Conservation (phyloP, 2,797 vertebrate species). For the Poeciliopsis infans region DNA sequence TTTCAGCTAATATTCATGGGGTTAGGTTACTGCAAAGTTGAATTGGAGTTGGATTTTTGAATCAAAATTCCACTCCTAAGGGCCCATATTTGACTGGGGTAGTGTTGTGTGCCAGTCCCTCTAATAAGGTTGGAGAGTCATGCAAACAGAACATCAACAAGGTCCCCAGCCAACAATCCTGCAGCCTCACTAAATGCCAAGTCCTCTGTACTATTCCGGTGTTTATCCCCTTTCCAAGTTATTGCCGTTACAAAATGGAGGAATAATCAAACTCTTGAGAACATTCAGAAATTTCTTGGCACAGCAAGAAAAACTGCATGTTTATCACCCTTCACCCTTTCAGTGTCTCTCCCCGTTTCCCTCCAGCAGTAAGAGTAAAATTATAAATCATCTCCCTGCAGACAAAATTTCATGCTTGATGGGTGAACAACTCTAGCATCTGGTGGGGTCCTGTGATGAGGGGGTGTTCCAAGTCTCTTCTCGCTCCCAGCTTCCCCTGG, state of each 20-base stretch:
- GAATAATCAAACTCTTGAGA: constrained; percentile 66
- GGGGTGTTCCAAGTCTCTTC: constrained; percentile 62
- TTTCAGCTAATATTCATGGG: neutral
- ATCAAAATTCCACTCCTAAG: constrained; percentile 1
- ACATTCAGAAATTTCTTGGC: constrained; percentile 66
- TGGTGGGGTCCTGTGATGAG: constrained; percentile 76
- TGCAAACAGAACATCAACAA: constrained; percentile 50
- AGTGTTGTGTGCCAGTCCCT: constrained; percentile 5
- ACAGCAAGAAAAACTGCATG: constrained; percentile 30
- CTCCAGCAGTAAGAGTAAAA: constrained; percentile 68
- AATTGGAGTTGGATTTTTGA: neutral
- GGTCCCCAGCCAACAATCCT: constrained; percentile 43
- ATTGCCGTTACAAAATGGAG: constrained; percentile 48
- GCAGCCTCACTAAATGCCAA: constrained; percentile 36
- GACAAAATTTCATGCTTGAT: constrained; percentile 80
- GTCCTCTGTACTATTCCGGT: constrained; percentile 16
- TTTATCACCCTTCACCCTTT: constrained; percentile 32
- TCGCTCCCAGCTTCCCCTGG: constrained; percentile 58
- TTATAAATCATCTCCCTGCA: constrained; percentile 81
- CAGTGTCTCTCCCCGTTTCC: constrained; percentile 36
- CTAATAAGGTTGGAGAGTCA: constrained; percentile 54
- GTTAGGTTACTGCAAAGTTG: neutral
- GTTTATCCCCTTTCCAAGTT: constrained; percentile 7
- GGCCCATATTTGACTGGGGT: neutral
- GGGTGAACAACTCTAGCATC: constrained; percentile 79